Conservation (phyloP, 2,113 vertebrate species). For the Anas platyrhynchos region DNA sequence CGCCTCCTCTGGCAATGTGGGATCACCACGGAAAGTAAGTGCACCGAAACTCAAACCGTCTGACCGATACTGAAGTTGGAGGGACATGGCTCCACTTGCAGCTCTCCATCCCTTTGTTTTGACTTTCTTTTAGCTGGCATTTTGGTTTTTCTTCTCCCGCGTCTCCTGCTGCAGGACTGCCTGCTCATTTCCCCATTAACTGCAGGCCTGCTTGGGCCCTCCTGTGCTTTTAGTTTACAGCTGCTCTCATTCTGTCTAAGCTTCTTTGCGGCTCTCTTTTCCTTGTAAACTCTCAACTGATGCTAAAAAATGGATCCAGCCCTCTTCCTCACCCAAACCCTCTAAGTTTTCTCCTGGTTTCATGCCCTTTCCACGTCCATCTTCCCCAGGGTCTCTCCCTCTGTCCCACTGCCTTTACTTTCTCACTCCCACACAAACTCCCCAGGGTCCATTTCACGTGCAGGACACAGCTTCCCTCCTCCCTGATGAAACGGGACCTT, state of each 20-base stretch:
- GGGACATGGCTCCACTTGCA: background rate
- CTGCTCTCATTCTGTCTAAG: background rate
- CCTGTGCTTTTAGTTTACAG: background rate
- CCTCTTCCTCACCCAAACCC: background rate
- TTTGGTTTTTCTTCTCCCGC: background rate
- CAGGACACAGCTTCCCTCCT: background rate
- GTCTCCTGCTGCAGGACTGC: background rate
- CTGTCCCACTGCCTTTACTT: background rate
- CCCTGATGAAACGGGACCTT: background rate
- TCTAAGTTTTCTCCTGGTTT: background rate
- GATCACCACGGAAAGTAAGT: background rate
- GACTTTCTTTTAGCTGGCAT: background rate
- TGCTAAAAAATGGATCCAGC: accelerated
- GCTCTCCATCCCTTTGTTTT: background rate
- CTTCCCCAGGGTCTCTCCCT: background rate
- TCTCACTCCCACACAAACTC: background rate
- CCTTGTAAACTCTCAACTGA: background rate
- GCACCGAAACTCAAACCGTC: background rate
- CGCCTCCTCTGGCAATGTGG: background rate
- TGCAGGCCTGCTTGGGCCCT: background rate
- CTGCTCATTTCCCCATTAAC: background rate
- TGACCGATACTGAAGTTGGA: background rate
- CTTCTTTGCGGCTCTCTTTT: background rate
- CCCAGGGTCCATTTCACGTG: background rate
- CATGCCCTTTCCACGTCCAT: background rate